These are phyloP conservation scores for Lacerta viridis DNA, from an alignment of 2,797 vertebrate species.

Conservation along the genomic window DNA sequence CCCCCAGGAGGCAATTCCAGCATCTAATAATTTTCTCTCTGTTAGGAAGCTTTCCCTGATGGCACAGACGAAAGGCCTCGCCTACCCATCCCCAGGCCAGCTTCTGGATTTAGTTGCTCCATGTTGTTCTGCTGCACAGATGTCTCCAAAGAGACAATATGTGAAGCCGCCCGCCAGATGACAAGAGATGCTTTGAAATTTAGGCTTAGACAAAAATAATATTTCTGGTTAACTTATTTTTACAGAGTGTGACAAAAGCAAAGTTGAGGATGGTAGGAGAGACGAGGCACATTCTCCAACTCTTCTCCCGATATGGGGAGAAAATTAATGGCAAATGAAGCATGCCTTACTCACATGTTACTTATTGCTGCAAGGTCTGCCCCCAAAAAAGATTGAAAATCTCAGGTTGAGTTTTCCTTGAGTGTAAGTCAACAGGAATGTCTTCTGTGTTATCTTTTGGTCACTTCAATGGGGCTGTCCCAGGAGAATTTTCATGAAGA, in stretches of 20 bases:
- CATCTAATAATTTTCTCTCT: conserved; percentile 11
- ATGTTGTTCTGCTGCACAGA: conserved; percentile 47
- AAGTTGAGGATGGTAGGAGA: conserved; percentile 54
- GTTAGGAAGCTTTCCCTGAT: not conserved
- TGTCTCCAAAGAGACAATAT: conserved; percentile 49
- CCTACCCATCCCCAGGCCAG: conserved; percentile 18
- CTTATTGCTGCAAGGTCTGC: not conserved
- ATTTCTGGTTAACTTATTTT: conserved; percentile 37
- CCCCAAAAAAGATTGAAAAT: not conserved
- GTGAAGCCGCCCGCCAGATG: conserved; percentile 45
- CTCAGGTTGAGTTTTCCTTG: not conserved
- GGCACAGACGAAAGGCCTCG: conserved; percentile 28
- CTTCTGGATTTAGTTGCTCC: conserved; percentile 42
- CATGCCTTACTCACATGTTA: not conserved
- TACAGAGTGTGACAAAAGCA: conserved; percentile 46
- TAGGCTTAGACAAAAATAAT: conserved; percentile 37
- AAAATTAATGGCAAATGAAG: not conserved
- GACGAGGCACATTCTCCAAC: not conserved
- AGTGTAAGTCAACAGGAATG: not conserved
- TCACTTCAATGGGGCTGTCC: not conserved
- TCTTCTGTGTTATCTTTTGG: not conserved
- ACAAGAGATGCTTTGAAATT: conserved; percentile 37
- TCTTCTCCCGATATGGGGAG: not conserved
- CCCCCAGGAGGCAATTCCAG: conserved; percentile 11
- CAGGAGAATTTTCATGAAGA: not conserved